phyloP scores from a whole-genome alignment of 2,797 vertebrate species.

The Centroberyx gerrardi region DNA sequence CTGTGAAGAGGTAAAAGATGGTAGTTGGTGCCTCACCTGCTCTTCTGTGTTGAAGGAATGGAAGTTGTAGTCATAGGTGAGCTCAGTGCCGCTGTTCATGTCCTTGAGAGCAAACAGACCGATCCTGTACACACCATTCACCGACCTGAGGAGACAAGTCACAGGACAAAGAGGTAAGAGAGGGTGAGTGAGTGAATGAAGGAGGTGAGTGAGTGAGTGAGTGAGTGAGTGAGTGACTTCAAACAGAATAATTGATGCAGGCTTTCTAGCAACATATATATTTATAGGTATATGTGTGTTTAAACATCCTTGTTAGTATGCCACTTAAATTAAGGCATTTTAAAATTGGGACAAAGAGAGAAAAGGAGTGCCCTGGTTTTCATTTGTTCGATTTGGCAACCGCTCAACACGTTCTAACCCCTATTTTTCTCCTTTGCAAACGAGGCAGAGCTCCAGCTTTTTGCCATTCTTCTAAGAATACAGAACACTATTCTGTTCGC shows the following conservation, averaged over 20 bases:
- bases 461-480: slow-evolving; percentile 68
- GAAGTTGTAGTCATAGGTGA: slow-evolving; percentile 99
- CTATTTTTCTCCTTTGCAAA: slow-evolving; percentile 31
- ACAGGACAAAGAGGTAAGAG: not conserved
- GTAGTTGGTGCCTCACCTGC: slow-evolving; percentile 85
- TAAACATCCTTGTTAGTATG: slow-evolving; percentile 13
- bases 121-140: slow-evolving; percentile 97
- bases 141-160: slow-evolving; percentile 87
- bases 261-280: too few relatives aligned
- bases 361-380: slow-evolving; percentile 37
- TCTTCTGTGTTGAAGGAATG: slow-evolving; percentile 98
- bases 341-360: slow-evolving; percentile 28
- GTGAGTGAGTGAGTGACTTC: not conserved
- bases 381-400: slow-evolving; percentile 39
- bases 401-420: slow-evolving; percentile 37
- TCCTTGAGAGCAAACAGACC: slow-evolving; percentile 96
- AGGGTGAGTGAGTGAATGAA: not conserved
- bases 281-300: not conserved
- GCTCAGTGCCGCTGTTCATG: slow-evolving; percentile 92
- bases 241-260: not conserved
- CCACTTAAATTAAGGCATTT: slow-evolving; percentile 34
- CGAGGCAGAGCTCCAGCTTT: slow-evolving; percentile 43
- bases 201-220: not conserved
- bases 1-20: not conserved
- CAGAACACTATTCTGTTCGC: slow-evolving; percentile 64